Percentiles rank a stretch among this genome's conserved stretches.
Conservation (phyloP, 2,888 invertebrate species). For the Drosophila neutralis region DNA sequence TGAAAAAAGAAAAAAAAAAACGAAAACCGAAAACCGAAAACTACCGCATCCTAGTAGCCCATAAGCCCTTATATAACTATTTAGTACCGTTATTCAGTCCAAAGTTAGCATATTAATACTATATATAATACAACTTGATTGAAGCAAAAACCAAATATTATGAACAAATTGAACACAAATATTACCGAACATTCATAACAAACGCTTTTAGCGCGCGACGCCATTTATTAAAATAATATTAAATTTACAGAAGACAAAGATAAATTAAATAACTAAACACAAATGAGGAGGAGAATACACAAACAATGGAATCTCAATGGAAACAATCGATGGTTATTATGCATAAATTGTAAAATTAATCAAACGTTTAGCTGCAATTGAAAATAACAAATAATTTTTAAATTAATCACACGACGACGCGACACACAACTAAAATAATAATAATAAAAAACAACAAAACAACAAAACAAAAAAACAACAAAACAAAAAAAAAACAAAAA, state of each 20-base stretch:
- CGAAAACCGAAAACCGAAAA: not conserved
- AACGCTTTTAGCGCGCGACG: conserved; percentile 80
- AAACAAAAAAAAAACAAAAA: conserved; percentile 16
- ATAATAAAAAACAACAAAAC: conserved; percentile 11
- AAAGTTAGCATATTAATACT: conserved; percentile 55
- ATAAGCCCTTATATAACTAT: conserved; percentile 23
- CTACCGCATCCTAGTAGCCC: conserved; percentile 17
- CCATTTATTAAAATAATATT: conserved; percentile 71
- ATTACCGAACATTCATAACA: conserved; percentile 17
- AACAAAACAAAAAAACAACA: conserved; percentile 4
- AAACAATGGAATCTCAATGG: conserved; percentile 15
- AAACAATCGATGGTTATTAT: conserved; percentile 38
- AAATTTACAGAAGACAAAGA: conserved; percentile 25
- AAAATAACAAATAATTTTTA: conserved; percentile 62
- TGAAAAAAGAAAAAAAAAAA: too few species aligned
- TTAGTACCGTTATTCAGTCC: conserved; percentile 58
- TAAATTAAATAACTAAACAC: conserved; percentile 1
- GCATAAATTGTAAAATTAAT: conserved; percentile 63
- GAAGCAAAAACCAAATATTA: conserved; percentile 17
- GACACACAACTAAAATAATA: conserved; percentile 18
- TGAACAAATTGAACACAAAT: conserved; percentile 14
- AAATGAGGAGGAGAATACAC: not conserved
- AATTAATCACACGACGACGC: conserved; percentile 23
- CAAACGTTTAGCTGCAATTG: conserved; percentile 77
- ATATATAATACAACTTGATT: conserved; percentile 34